Percentiles rank a stretch among this genome's conserved stretches.
Conservation (phyloP, 2,797 vertebrate genomes). For the Anguilla pacifica region DNA sequence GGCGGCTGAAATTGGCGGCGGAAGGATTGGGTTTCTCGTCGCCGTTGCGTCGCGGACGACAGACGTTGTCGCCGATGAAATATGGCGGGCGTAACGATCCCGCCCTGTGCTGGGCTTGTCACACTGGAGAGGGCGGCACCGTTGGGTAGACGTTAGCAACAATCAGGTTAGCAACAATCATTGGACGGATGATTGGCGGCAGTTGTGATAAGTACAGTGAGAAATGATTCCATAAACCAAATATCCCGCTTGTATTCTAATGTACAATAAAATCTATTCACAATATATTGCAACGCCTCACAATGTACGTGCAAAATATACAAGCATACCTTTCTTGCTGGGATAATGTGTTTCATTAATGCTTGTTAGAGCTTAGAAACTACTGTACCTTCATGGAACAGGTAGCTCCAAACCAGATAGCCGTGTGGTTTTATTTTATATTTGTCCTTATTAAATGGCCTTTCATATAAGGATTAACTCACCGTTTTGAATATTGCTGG, state of each 20-base stretch:
- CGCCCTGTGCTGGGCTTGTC: too few species aligned
- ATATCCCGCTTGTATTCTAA: too few species aligned
- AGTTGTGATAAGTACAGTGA: not conserved
- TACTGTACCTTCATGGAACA: not conserved
- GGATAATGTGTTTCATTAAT: too few species aligned
- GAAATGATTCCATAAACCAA: too few species aligned
- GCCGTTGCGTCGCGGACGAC: conserved; percentile 2
- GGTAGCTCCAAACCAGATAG: not conserved
- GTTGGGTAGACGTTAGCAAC: conserved; percentile 32
- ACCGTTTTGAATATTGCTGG: not conserved
- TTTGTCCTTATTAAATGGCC: not conserved
- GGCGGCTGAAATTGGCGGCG: conserved; percentile 56
- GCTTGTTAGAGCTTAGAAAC: not conserved
- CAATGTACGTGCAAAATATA: too few species aligned
- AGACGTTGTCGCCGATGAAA: conserved; percentile 54
- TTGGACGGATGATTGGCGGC: not conserved
- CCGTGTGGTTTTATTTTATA: not conserved
- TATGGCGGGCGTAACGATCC: conserved; percentile 31
- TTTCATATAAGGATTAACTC: not conserved
- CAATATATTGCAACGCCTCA: too few species aligned
- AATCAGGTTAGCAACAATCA: not conserved
- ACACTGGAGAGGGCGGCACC: too few species aligned
- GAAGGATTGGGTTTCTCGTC: conserved; percentile 56
- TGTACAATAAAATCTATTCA: too few species aligned
- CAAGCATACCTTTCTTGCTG: too few species aligned